Conservation (phyloP, 1,140 invertebrate genomes). For the Drosophila erecta region DNA sequence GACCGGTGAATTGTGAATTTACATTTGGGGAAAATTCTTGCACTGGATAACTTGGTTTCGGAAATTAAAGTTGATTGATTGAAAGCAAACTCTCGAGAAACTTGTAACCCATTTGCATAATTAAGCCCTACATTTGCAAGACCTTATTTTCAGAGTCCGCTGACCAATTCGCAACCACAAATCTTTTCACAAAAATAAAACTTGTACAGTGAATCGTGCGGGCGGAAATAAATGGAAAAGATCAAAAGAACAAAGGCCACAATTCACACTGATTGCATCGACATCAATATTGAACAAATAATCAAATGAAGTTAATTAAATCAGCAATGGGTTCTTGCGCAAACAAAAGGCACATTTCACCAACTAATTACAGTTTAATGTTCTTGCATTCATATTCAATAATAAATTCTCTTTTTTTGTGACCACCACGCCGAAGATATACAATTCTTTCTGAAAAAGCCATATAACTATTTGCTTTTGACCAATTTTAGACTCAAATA, state of each 20-base stretch:
- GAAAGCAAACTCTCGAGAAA: neutral
- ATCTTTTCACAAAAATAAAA: neutral
- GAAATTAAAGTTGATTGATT: neutral
- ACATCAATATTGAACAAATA: conserved; percentile 11
- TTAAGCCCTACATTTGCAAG: neutral
- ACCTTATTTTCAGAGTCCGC: neutral
- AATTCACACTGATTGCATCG: conserved; percentile 12
- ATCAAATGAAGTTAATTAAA: conserved; percentile 19
- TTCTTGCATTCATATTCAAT: conserved; percentile 4
- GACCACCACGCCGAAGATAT: neutral
- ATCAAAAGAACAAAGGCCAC: conserved; percentile 1
- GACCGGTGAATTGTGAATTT: conserved; percentile 12
- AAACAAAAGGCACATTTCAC: conserved; percentile 31
- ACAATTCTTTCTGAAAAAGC: neutral
- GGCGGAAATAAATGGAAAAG: neutral
- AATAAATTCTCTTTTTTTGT: neutral
- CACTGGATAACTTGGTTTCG: conserved; percentile 6
- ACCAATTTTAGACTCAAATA: too few species aligned
- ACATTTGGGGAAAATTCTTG: neutral
- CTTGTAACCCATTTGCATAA: too few species aligned
- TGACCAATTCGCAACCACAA: neutral
- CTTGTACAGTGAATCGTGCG: neutral
- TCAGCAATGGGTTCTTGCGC: conserved; percentile 2
- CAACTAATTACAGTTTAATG: conserved; percentile 27
- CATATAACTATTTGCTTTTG: too few species aligned